Evolutionary conservation across 2,113 vertebrate species (phyloP), one percentile per base, ranked within the genome.

Genomic region (Atlantisia rogersi): DNA sequence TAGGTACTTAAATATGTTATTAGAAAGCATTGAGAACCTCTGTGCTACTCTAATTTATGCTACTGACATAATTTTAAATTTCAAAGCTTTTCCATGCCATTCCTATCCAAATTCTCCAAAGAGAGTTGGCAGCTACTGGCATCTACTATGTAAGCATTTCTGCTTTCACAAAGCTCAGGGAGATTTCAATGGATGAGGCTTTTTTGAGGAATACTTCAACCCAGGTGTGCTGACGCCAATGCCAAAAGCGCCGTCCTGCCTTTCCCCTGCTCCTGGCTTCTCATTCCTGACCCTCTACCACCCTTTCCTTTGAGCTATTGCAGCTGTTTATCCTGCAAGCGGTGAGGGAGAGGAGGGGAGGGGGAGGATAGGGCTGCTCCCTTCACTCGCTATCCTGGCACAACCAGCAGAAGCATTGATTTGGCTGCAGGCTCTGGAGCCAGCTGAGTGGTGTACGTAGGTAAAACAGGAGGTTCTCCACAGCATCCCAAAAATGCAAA

Each of bases 301-400:
- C 0, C 1, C 82, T 89, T 71, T 63, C 20, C 64, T 55, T 78
- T 94, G 94, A 95, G 92, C 77, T 68, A 1, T 88, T 76, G 58
- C 94, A 96, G 93, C 86, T 97, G 92, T 82, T 91, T 62, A 25
- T 83, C 76, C 92, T 68, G 9, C 64, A 39, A 20, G 59, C 40
- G 37, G 44, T 5, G 75, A 75, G 35, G 40, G 77, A 71, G 88
- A 12, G 6, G 18, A 62, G 59, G 29, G 39, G 39, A 88, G 71
- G 64, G 82, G 91, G 71, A 86, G 82, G 71, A 74, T n/a, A 42
- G 46, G 40, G 12, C 68, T 74, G 55, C 62, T 83, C 42, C 80
- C 46, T 74, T 74, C 46, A 10, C 52, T 76, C 28, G 44, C 40
- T 25, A 17, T 8, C 1, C 37, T 81, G 37, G 69, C 88, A 74